phyloP scores from a whole-genome alignment of 2,888 invertebrate genomes.

The Clepsis dumicolana region DNA sequence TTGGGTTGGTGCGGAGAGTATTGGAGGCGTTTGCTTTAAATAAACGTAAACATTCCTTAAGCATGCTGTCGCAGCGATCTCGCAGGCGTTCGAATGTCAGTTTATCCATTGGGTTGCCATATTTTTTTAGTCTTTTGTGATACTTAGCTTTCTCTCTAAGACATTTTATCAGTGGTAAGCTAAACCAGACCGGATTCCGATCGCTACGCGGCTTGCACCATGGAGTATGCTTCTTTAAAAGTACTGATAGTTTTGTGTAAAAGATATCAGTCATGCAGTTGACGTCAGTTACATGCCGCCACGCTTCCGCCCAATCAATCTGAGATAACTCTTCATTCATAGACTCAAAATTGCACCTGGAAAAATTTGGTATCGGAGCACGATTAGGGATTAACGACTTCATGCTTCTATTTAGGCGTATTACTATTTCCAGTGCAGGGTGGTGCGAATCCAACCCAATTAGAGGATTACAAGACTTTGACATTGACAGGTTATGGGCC shows the following conservation, averaged over 20 bases:
- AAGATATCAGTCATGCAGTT: background rate
- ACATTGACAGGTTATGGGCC: background rate
- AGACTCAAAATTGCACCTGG: background rate
- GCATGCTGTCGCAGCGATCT: background rate
- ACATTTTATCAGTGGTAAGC: background rate
- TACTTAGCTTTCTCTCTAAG: background rate
- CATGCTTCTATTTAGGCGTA: background rate
- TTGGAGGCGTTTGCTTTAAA: background rate
- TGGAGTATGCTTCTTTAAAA: background rate
- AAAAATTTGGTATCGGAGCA: background rate
- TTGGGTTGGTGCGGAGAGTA: background rate
- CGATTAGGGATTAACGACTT: background rate
- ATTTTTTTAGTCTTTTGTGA: background rate
- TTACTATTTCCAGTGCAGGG: background rate
- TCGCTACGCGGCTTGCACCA: background rate
- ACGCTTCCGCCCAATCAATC: background rate
- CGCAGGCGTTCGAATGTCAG: background rate
- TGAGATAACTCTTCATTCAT: background rate
- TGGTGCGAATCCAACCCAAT: constrained; percentile 6
- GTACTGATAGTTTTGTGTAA: background rate
- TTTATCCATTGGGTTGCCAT: background rate
- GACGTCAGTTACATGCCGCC: background rate
- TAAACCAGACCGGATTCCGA: background rate
- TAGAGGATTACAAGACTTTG: background rate
- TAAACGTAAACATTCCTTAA: background rate